Percentiles rank a stretch among this genome's conserved stretches.
Evolutionary conservation across 1,140 invertebrate species (phyloP).

Genomic region (Samia ricini): DNA sequence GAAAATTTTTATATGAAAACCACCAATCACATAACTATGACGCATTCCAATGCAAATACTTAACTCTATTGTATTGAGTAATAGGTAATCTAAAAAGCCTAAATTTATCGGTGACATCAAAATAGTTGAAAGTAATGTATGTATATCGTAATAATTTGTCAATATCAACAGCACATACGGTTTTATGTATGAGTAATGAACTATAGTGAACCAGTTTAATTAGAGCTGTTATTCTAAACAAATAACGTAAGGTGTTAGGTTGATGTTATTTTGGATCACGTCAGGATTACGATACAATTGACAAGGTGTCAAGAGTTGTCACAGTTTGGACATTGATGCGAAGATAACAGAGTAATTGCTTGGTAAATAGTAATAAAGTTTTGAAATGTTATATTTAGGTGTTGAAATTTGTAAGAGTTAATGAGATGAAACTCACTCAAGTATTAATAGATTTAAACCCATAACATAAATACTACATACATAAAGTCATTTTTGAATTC

Average conservation of each 20-base stretch:
- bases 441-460: background rate
- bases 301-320: conserved; percentile 18
- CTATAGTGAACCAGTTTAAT: background rate
- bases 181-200: conserved; percentile 3
- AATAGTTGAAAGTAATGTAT: background rate
- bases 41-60: background rate
- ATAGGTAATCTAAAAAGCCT: background rate
- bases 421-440: background rate
- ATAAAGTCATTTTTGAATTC: too few relatives aligned
- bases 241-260: background rate
- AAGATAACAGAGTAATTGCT: conserved; percentile 5
- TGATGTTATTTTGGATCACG: conserved; percentile 6
- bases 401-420: background rate
- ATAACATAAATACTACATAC: too few relatives aligned
- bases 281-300: conserved; percentile 9
- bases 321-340: conserved; percentile 1
- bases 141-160: conserved; percentile 22
- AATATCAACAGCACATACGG: background rate
- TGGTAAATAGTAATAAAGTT: conserved; percentile 2
- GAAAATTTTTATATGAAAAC: background rate
- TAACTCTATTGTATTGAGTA: background rate
- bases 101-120: background rate
- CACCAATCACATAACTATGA: background rate
- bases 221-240: conserved; percentile 1
- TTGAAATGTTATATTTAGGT: background rate